Evolutionary conservation across 2,113 vertebrate species (phyloP).

Genomic region (Anolis carolinensis): DNA sequence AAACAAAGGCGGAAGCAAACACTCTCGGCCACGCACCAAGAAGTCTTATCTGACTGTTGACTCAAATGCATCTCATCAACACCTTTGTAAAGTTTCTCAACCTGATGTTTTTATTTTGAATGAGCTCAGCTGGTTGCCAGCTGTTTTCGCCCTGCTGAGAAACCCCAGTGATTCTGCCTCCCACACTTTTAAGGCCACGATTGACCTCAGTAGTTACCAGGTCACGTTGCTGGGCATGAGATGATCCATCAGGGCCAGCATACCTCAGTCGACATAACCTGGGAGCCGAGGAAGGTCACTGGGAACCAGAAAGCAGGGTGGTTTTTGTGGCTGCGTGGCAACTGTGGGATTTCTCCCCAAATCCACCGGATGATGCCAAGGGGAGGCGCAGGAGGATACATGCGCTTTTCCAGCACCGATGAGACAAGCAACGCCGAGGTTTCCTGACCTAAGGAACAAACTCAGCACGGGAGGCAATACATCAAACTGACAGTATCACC

Average conservation of each 20-base stretch:
- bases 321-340: conserved; percentile 33
- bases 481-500: conserved; percentile 74
- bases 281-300: not conserved
- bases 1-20: no score
- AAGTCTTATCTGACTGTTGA: no score
- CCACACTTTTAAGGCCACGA: not conserved
- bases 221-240: not conserved
- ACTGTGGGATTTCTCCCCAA: not conserved
- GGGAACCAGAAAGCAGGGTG: not conserved
- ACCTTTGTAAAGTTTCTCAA: no score
- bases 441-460: conserved; percentile 69
- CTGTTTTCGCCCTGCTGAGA: not conserved
- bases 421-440: conserved; percentile 65
- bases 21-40: no score
- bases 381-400: conserved; percentile 66
- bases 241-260: not conserved
- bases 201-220: not conserved
- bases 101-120: no score
- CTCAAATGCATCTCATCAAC: no score
- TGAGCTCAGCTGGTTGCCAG: no score
- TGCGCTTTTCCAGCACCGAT: conserved; percentile 64
- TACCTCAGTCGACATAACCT: not conserved
- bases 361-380: conserved; percentile 56
- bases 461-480: conserved; percentile 69
- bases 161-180: not conserved